Conservation (phyloP, 2,888 invertebrate species). For the Drosophila algonquin region DNA sequence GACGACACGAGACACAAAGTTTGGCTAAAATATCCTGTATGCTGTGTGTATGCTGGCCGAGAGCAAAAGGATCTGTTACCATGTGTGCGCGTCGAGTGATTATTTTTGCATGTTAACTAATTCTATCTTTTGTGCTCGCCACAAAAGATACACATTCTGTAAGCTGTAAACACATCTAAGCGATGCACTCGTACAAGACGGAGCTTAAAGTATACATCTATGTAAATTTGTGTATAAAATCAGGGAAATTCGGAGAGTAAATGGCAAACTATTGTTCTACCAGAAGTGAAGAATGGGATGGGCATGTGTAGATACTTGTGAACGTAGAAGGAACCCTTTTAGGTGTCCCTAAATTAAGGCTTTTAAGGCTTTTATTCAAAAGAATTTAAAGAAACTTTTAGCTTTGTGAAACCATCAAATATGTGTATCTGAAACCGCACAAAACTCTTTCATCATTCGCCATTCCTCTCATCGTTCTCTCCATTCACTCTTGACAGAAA, state of each 20-base stretch:
- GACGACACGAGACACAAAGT: conserved; percentile 11
- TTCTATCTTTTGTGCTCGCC: conserved; percentile 32
- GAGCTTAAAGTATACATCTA: too few species aligned
- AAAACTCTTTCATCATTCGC: not conserved
- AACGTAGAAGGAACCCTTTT: too few species aligned
- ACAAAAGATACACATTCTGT: conserved; percentile 28
- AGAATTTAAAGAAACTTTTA: not conserved
- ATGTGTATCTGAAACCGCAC: not conserved
- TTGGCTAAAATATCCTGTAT: not conserved
- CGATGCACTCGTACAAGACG: not conserved
- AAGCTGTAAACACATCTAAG: not conserved
- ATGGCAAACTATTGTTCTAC: too few species aligned
- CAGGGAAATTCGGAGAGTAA: too few species aligned
- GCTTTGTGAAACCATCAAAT: too few species aligned
- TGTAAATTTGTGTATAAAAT: too few species aligned
- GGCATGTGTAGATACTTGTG: too few species aligned
- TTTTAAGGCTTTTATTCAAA: not conserved
- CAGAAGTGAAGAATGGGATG: too few species aligned
- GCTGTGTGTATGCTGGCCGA: conserved; percentile 1
- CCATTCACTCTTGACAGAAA: not conserved
- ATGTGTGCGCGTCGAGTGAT: conserved; percentile 16
- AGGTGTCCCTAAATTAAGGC: not conserved
- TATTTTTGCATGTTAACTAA: conserved; percentile 32
- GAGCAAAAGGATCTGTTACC: conserved; percentile 6
- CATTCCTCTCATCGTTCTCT: not conserved